A percentile compares a stretch with the other conserved stretches of the same genome.
Evolutionary conservation across 2,888 invertebrate species (phyloP).

Genomic region (Orthonychiurus folsomi): DNA sequence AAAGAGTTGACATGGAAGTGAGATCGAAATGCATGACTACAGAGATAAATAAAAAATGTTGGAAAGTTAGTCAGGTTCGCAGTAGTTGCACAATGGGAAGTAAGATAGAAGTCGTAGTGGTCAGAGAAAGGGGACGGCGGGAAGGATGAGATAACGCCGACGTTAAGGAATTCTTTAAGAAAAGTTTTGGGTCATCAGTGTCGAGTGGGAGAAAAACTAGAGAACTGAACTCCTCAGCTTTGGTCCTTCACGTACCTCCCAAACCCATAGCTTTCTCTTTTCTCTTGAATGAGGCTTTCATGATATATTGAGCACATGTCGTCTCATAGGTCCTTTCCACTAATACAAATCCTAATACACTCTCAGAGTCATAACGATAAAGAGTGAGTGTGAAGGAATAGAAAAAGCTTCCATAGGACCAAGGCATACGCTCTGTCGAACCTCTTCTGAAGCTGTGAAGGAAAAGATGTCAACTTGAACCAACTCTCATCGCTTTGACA

Average conservation of each 20-base stretch:
- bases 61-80: too few relatives aligned
- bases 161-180: not conserved
- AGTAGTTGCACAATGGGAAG: not conserved
- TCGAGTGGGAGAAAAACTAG: not conserved
- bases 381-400: not conserved
- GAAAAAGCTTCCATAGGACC: not conserved
- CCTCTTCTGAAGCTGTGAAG: not conserved
- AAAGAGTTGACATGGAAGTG: not conserved
- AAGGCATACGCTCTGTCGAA: not conserved
- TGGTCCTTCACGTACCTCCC: not conserved
- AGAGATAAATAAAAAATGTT: not conserved
- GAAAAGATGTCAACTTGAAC: not conserved
- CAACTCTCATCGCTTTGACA: not conserved
- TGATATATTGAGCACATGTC: slow-evolving; percentile 1
- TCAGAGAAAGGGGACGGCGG: not conserved
- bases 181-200: not conserved
- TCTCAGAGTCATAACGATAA: not conserved
- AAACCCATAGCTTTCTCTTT: not conserved
- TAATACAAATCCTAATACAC: not conserved
- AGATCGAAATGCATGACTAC: too few relatives aligned
- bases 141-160: not conserved
- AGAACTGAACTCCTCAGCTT: not conserved
- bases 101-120: not conserved
- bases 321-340: not conserved
- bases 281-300: not conserved